Conservation (phyloP, 2,888 invertebrate genomes). For the Lobophora halterata region DNA sequence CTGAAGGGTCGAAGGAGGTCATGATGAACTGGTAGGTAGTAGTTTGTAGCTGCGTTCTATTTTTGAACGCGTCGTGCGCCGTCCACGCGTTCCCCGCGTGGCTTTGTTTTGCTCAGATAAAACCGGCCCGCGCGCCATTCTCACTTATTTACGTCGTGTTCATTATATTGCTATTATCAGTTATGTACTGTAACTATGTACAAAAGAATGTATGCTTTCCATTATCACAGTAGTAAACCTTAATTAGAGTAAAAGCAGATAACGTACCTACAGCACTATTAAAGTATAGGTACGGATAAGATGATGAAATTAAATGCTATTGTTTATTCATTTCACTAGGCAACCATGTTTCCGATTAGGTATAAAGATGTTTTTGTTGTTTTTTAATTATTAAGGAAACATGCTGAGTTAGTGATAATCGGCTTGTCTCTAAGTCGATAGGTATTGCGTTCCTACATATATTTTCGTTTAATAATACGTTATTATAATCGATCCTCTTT, state of each 20-base stretch:
- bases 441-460: no score
- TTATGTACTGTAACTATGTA: slow-evolving; percentile 53
- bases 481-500: no score
- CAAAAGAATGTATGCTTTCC: slow-evolving; percentile 34
- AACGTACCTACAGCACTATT: slow-evolving; percentile 46
- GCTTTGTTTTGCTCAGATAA: slow-evolving; percentile 71
- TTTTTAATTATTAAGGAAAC: no score
- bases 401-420: no score
- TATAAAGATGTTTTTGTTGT: no score
- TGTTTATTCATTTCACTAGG: slow-evolving; percentile 2
- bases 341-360: neutral
- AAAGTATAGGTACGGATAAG: slow-evolving; percentile 17
- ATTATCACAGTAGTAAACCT: slow-evolving; percentile 45
- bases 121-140: slow-evolving; percentile 41
- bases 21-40: slow-evolving; percentile 13
- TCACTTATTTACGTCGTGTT: slow-evolving; percentile 65
- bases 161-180: slow-evolving; percentile 54
- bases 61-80: slow-evolving; percentile 55
- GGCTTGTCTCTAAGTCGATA: no score
- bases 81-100: slow-evolving; percentile 70
- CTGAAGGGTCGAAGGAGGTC: slow-evolving; percentile 7
- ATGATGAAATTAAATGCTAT: slow-evolving; percentile 20
- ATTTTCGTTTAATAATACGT: no score
- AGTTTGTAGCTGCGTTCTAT: slow-evolving; percentile 49
- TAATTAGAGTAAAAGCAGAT: slow-evolving; percentile 52